Conservation (phyloP, 2,797 vertebrate genomes). For the Babyrousa celebensis region DNA sequence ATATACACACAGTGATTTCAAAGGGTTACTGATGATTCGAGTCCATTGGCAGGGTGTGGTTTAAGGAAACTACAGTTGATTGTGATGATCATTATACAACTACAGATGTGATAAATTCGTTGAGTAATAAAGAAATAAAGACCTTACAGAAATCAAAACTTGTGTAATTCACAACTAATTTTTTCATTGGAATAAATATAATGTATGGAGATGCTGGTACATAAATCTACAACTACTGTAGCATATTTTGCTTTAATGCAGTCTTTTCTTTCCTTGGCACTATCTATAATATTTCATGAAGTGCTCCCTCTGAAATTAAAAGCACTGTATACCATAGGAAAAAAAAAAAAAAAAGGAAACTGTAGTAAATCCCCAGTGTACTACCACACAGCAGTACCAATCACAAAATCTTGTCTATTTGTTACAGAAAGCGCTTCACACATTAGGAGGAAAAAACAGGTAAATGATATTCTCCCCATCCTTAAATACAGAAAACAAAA, state of each 20-base stretch:
- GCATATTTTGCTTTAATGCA: conserved; percentile 57
- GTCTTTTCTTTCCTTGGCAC: conserved; percentile 54
- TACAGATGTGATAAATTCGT: too few relatives aligned
- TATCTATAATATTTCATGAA: conserved; percentile 61
- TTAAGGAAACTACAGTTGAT: neutral
- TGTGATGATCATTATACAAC: too few relatives aligned
- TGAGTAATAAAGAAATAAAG: too few relatives aligned
- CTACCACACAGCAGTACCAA: neutral
- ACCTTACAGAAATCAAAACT: conserved; percentile 1
- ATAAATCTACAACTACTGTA: conserved; percentile 65
- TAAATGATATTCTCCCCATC: neutral
- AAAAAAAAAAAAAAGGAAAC: neutral
- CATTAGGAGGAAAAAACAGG: neutral
- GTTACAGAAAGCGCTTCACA: neutral
- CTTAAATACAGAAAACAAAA: neutral
- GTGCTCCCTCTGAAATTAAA: too few relatives aligned
- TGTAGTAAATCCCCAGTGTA: neutral
- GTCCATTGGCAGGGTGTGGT: neutral
- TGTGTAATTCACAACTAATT: conserved; percentile 75
- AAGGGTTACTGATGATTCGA: neutral
- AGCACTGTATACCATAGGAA: too few relatives aligned
- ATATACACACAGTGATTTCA: neutral
- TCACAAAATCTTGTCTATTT: neutral
- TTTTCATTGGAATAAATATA: conserved; percentile 63
- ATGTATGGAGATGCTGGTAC: conserved; percentile 35